Percentiles rank a stretch among this genome's conserved stretches.
phyloP scores from a whole-genome alignment of 2,797 vertebrate species.

The Balearica regulorum region DNA sequence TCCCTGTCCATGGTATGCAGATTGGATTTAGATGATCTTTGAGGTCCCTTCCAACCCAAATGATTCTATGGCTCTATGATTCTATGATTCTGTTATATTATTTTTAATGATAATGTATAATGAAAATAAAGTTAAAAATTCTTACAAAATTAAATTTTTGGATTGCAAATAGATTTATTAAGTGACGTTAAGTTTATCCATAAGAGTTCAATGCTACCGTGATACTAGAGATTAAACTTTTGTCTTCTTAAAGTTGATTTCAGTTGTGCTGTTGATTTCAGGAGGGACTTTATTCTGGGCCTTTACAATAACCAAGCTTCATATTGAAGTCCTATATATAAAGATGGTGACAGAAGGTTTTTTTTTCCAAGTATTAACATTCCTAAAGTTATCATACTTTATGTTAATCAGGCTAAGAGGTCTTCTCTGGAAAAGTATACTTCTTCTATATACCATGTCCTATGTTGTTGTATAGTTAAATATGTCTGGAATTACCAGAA shows the following conservation, averaged over 20 bases:
- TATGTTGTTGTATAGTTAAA: background rate
- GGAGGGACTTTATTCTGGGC: background rate
- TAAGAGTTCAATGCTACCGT: background rate
- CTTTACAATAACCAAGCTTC: background rate
- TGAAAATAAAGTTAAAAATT: background rate
- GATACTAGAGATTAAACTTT: background rate
- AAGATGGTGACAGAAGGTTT: background rate
- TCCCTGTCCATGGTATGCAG: no score
- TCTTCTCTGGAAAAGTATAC: background rate
- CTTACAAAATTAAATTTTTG: background rate
- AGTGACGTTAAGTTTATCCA: background rate
- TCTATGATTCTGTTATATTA: no score
- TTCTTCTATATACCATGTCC: background rate
- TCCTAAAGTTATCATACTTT: background rate
- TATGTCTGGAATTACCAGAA: background rate
- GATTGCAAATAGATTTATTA: background rate
- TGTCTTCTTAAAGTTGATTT: background rate
- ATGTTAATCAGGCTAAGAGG: background rate
- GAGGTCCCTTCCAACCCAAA: no score
- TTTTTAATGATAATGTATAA: no score
- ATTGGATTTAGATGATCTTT: no score
- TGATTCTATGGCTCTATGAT: no score
- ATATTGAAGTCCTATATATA: background rate
- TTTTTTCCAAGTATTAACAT: background rate
- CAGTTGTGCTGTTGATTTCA: background rate